phyloP scores from a whole-genome alignment of 2,113 vertebrate species.

The Hirundichthys speculiger region DNA sequence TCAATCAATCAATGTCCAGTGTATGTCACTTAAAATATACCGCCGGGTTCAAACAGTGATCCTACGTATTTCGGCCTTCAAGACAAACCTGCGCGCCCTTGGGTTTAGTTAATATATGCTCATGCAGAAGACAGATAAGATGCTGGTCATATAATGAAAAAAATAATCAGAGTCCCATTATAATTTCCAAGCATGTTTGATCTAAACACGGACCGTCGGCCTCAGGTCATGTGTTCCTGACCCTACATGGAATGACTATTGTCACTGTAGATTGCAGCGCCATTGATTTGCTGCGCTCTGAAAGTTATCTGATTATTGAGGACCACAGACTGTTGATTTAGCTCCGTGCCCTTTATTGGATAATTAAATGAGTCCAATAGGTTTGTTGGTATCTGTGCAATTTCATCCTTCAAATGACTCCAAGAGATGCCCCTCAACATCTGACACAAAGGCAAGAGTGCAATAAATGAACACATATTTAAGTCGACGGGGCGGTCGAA shows the following conservation, averaged over 20 bases:
- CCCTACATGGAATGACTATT: constrained; percentile 54
- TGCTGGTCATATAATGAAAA: constrained; percentile 40
- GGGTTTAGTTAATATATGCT: constrained; percentile 25
- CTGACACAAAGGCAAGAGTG: constrained; percentile 44
- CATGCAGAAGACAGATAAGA: constrained; percentile 50
- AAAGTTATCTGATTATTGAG: constrained; percentile 72
- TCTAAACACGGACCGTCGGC: constrained; percentile 33
- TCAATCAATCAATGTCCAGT: not conserved
- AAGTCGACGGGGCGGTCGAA: constrained; percentile 65
- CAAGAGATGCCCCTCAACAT: constrained; percentile 36
- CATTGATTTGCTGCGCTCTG: constrained; percentile 74
- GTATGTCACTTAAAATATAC: not conserved
- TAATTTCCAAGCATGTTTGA: constrained; percentile 57
- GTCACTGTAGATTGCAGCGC: constrained; percentile 63
- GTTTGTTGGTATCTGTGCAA: constrained; percentile 55
- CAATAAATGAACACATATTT: constrained; percentile 60
- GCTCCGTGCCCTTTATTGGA: constrained; percentile 44
- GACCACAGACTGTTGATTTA: constrained; percentile 71
- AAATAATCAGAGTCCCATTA: constrained; percentile 42
- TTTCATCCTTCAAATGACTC: constrained; percentile 64
- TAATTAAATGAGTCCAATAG: constrained; percentile 70
- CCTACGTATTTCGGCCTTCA: constrained; percentile 4
- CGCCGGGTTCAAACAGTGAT: not conserved
- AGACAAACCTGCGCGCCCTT: constrained; percentile 27
- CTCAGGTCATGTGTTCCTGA: constrained; percentile 56